Conservation (phyloP, 2,797 vertebrate species). For the Silurus aristotelis region DNA sequence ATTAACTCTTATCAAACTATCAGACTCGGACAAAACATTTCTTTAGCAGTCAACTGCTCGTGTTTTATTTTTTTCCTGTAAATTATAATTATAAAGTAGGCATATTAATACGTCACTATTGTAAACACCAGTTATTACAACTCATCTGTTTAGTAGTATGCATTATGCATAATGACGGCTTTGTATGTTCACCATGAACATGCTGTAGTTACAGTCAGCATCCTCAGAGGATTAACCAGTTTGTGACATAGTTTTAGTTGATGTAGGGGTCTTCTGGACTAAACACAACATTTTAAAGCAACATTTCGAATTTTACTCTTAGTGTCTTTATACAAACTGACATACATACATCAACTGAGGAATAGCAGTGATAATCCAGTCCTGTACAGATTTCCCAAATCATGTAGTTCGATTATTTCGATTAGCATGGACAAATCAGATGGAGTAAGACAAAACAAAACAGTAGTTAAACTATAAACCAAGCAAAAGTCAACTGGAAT, state of each 20-base stretch:
- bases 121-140: not conserved
- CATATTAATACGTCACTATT: not conserved
- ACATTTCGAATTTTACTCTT: not conserved
- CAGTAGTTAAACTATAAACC: not conserved
- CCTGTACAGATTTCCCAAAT: not conserved
- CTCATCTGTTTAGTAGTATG: not conserved
- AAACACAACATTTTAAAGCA: not conserved
- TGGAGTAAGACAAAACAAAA: not conserved
- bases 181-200: not conserved
- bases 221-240: not conserved
- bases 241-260: not conserved
- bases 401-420: not conserved
- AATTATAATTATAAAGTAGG: not conserved
- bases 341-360: not conserved
- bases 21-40: not conserved
- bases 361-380: not conserved
- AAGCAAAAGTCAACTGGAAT: not conserved
- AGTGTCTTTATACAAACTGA: not conserved
- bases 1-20: not conserved
- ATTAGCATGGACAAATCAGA: not conserved
- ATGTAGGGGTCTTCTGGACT: not conserved
- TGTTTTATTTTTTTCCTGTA: not conserved
- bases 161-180: not conserved
- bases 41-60: too few species aligned
- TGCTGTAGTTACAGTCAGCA: not conserved